These are phyloP conservation scores for Squalus acanthias DNA, from an alignment of 2,797 vertebrate species.

Conservation along the genomic window DNA sequence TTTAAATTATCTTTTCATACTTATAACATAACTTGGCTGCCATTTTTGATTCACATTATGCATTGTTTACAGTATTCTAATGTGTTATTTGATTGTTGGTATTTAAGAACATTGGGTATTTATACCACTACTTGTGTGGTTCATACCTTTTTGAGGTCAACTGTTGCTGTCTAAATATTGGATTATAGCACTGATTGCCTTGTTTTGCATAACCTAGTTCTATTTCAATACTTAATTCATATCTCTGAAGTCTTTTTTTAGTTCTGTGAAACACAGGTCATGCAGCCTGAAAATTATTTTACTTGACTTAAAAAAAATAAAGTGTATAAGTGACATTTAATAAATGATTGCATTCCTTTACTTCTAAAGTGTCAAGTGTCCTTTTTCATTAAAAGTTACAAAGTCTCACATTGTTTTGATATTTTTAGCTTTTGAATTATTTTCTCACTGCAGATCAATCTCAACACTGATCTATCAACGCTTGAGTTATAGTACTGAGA, in stretches of 20 bases:
- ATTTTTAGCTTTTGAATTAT: background rate
- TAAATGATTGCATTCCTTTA: constrained; percentile 26
- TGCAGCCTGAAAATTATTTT: constrained; percentile 63
- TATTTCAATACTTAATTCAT: constrained; percentile 65
- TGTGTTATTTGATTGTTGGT: constrained; percentile 58
- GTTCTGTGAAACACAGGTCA: constrained; percentile 65
- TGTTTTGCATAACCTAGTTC: constrained; percentile 57
- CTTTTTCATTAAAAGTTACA: background rate
- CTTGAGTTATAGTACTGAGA: background rate
- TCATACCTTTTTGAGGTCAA: constrained; percentile 42
- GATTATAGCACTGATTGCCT: constrained; percentile 64
- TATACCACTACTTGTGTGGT: background rate
- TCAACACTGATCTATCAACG: background rate
- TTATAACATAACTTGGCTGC: constrained; percentile 61
- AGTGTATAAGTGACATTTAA: constrained; percentile 68
- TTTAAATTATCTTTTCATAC: constrained; percentile 63
- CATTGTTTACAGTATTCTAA: constrained; percentile 65
- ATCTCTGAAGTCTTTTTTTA: constrained; percentile 60
- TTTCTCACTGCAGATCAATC: background rate
- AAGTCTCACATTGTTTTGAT: background rate
- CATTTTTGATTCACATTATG: constrained; percentile 56
- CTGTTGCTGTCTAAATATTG: constrained; percentile 51
- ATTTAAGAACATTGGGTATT: constrained; percentile 31
- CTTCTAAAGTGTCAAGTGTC: background rate
- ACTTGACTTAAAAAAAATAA: constrained; percentile 69